Conservation (phyloP, 1,140 invertebrate species). For the Aphidius gifuensis region DNA sequence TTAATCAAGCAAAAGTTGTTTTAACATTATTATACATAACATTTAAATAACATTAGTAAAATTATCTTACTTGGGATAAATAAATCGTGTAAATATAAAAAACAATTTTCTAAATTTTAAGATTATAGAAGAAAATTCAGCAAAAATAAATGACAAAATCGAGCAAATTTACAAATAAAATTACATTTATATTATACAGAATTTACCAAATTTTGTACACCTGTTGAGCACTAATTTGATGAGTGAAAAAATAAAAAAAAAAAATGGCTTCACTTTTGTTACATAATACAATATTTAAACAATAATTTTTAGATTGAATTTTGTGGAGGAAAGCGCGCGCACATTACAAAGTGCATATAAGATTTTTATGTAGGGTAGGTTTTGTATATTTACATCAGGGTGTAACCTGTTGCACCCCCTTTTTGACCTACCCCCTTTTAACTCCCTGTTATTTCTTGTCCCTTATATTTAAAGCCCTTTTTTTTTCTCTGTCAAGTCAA, state of each 20-base stretch:
- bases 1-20: too few relatives aligned
- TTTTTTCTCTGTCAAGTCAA: not conserved
- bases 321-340: not conserved
- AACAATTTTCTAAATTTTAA: too few relatives aligned
- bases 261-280: slow-evolving; percentile 31
- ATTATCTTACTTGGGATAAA: too few relatives aligned
- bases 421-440: too few relatives aligned
- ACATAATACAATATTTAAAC: slow-evolving; percentile 42
- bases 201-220: slow-evolving; percentile 21
- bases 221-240: slow-evolving; percentile 49
- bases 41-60: too few relatives aligned
- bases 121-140: too few relatives aligned
- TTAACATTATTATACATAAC: too few relatives aligned
- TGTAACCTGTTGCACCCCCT: slow-evolving; percentile 9
- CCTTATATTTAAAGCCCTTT: not conserved
- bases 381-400: not conserved
- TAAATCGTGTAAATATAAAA: too few relatives aligned
- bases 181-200: too few relatives aligned
- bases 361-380: not conserved
- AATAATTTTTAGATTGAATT: slow-evolving; percentile 28
- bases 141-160: too few relatives aligned
- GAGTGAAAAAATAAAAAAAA: slow-evolving; percentile 24
- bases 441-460: not conserved
- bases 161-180: too few relatives aligned
- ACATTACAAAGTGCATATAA: not conserved